These are phyloP conservation scores for Patella caerulea DNA, from an alignment of 2,888 invertebrate species.

Conservation along the genomic window DNA sequence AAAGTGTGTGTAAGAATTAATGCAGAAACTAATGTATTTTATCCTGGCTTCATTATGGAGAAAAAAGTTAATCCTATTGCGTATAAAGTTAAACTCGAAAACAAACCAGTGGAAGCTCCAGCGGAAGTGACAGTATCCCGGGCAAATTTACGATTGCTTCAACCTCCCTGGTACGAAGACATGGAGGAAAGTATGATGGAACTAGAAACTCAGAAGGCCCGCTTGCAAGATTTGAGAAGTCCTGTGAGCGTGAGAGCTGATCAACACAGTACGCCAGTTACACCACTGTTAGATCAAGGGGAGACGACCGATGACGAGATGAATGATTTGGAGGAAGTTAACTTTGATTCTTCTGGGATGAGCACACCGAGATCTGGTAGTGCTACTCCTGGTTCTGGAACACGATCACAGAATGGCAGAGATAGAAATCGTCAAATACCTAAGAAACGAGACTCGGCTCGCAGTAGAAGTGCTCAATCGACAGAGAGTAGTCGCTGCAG, in stretches of 20 bases:
- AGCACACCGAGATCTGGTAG: constrained; percentile 81
- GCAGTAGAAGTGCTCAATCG: constrained; percentile 68
- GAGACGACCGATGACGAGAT: constrained; percentile 65
- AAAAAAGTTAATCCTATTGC: constrained; percentile 79
- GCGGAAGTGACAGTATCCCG: constrained; percentile 81
- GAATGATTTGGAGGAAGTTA: constrained; percentile 55
- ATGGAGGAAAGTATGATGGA: constrained; percentile 74
- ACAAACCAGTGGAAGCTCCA: constrained; percentile 66
- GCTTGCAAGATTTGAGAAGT: constrained; percentile 2
- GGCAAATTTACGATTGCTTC: constrained; percentile 89
- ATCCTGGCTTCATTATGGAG: constrained; percentile 85
- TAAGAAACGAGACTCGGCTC: constrained; percentile 61
- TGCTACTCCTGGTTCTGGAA: constrained; percentile 78
- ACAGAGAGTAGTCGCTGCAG: constrained; percentile 67
- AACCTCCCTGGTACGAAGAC: constrained; percentile 98
- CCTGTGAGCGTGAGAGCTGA: not conserved
- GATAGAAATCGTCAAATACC: constrained; percentile 55
- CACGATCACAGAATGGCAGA: constrained; percentile 45
- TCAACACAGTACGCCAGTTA: constrained; percentile 31
- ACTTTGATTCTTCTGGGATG: constrained; percentile 63
- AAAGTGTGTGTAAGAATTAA: constrained; percentile 80
- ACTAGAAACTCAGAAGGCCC: constrained; percentile 20
- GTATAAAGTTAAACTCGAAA: constrained; percentile 78
- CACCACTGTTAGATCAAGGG: constrained; percentile 44
- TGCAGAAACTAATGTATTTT: constrained; percentile 80